A percentile compares a stretch with the other conserved stretches of the same genome.
phyloP scores from a whole-genome alignment of 1,140 invertebrate species.

The Apis mellifera region Amel_HAv3.1 CM009933.2:7495501-7496000 shows the following conservation, averaged over 20 bases:
- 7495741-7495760: conserved; percentile 41
- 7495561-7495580: background rate
- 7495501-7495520: conserved; percentile 38
- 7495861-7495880: conserved; percentile 8
- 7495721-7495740: conserved; percentile 55
- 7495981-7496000: too few species aligned
- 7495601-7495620: conserved; percentile 20
- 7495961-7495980: background rate
- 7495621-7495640: conserved; percentile 4
- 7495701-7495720: conserved; percentile 49
- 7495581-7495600: background rate
- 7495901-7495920: conserved; percentile 2
- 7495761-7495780: conserved; percentile 36
- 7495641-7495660: conserved; percentile 38
- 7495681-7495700: conserved; percentile 38
- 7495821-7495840: conserved; percentile 26
- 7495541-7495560: background rate
- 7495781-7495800: too few species aligned
- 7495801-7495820: background rate
- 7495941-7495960: background rate
- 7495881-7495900: background rate
- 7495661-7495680: background rate
- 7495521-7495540: conserved; percentile 10
- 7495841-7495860: background rate
- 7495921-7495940: background rate